A percentile compares a stretch with the other conserved stretches of the same genome.
Conservation (phyloP, 2,888 invertebrate genomes). For the Drosophila leonis region DNA sequence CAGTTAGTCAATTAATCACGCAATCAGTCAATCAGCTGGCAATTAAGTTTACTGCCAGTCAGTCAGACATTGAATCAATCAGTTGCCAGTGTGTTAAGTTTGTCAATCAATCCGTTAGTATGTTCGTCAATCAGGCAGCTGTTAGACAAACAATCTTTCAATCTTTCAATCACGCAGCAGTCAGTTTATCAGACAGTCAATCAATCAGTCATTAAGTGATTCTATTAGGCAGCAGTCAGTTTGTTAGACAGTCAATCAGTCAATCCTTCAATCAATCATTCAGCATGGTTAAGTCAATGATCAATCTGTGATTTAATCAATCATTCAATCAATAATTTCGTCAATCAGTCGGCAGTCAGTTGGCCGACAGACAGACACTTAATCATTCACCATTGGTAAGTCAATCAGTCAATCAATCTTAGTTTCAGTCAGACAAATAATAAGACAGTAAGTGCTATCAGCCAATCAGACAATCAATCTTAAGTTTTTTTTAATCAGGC, state of each 20-base stretch:
- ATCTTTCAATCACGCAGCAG: neutral
- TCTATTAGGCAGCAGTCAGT: neutral
- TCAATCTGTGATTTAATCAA: neutral
- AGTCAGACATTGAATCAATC: neutral
- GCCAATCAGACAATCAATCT: too few relatives aligned
- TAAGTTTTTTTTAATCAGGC: too few relatives aligned
- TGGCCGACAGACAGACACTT: neutral
- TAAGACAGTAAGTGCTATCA: too few relatives aligned
- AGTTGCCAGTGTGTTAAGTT: neutral
- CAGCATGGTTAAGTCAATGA: neutral
- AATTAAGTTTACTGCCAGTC: neutral
- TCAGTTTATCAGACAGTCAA: neutral
- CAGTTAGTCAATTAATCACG: neutral
- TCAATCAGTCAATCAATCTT: neutral
- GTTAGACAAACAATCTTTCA: neutral
- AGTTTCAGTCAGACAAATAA: neutral
- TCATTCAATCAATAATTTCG: neutral
- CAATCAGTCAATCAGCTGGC: neutral
- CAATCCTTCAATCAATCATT: neutral
- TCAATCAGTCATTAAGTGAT: neutral
- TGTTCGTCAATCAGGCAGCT: neutral
- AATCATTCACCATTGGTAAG: neutral
- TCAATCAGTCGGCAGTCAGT: neutral
- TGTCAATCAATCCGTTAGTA: too few relatives aligned
- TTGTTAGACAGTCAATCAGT: neutral